Percentiles rank a stretch among this genome's conserved stretches.
These are phyloP conservation scores for Sarotherodon lohbergeri DNA, from an alignment of 2,113 vertebrate species.

Conservation along the genomic window DNA sequence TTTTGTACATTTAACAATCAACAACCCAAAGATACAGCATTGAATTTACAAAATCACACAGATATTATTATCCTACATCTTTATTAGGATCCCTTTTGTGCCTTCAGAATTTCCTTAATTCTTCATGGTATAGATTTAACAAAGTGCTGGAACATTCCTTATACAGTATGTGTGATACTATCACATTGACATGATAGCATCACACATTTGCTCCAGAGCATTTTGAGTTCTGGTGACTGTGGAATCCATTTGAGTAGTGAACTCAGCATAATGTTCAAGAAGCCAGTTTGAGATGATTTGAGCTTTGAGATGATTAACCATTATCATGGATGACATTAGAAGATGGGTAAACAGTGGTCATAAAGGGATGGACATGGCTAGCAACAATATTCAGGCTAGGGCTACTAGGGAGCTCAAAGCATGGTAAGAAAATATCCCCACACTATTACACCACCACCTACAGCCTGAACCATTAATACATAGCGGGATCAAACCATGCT, in stretches of 20 bases:
- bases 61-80: neutral
- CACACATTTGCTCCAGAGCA: neutral
- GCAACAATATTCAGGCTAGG: neutral
- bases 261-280: neutral
- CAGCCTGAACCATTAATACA: neutral
- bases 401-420: neutral
- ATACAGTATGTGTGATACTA: neutral
- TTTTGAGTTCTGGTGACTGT: neutral
- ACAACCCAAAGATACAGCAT: neutral
- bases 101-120: neutral
- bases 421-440: neutral
- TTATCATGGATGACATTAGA: neutral
- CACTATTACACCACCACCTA: neutral
- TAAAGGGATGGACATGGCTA: neutral
- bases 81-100: neutral
- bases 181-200: neutral
- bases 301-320: neutral
- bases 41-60: neutral
- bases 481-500: neutral
- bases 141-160: neutral
- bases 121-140: neutral
- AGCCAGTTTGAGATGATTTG: neutral
- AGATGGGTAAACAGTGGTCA: neutral
- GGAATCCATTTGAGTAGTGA: neutral
- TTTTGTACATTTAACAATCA: neutral